These are phyloP conservation scores for Apocheima hispidaria DNA, from an alignment of 2,888 invertebrate genomes.

Conservation along the genomic window DNA sequence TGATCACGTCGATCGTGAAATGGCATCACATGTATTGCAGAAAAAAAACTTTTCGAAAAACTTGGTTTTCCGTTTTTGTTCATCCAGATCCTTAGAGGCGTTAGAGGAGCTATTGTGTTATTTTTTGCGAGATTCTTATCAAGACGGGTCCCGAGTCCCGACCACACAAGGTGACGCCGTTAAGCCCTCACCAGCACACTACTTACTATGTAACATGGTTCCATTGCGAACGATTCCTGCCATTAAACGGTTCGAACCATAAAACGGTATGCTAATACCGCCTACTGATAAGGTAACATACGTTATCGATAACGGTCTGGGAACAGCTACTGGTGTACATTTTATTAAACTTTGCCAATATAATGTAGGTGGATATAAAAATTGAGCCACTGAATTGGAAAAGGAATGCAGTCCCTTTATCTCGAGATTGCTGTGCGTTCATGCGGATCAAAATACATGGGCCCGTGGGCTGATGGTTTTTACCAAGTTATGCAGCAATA, in stretches of 20 bases:
- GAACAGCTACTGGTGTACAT: slow-evolving; percentile 52
- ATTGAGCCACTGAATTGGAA: slow-evolving; percentile 32
- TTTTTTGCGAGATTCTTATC: slow-evolving; percentile 57
- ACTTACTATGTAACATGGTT: slow-evolving; percentile 39
- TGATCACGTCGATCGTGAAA: slow-evolving; percentile 57
- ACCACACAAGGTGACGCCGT: slow-evolving; percentile 56
- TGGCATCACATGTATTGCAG: slow-evolving; percentile 52
- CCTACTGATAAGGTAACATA: slow-evolving; percentile 49
- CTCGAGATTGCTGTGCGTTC: slow-evolving; percentile 39
- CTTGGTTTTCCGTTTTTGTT: slow-evolving; percentile 18
- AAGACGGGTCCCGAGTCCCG: slow-evolving; percentile 49
- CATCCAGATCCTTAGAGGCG: slow-evolving; percentile 14
- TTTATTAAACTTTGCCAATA: slow-evolving; percentile 57
- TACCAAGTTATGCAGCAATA: slow-evolving; percentile 35
- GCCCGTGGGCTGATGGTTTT: slow-evolving; percentile 45
- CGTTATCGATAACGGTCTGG: slow-evolving; percentile 54
- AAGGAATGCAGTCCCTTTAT: slow-evolving; percentile 54
- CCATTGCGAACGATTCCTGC: slow-evolving; percentile 39
- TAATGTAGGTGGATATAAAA: slow-evolving; percentile 52
- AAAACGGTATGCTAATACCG: slow-evolving; percentile 41
- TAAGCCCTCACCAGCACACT: slow-evolving; percentile 37
- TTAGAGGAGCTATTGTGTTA: slow-evolving; percentile 41
- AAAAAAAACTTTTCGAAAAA: slow-evolving; percentile 26
- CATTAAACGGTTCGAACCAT: slow-evolving; percentile 44
- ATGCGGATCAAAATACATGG: slow-evolving; percentile 51